phyloP scores from a whole-genome alignment of 2,797 vertebrate species.

The Valencia hispanica region DNA sequence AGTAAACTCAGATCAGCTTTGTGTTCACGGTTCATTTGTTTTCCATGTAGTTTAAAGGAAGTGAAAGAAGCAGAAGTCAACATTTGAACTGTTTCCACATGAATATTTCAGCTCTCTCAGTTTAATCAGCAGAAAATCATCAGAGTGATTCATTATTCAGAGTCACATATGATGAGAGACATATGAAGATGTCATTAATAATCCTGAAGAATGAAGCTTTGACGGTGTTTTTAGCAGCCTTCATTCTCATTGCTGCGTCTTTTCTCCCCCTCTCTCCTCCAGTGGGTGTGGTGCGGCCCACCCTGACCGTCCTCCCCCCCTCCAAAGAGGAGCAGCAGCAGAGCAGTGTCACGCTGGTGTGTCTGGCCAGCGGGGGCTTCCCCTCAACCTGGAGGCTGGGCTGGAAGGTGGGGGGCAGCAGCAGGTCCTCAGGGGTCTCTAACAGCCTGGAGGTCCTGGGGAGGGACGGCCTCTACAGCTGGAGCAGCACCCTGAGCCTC shows the following conservation, averaged over 20 bases:
- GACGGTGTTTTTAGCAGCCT: neutral
- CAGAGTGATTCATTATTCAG: neutral
- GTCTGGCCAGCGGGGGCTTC: constrained; percentile 8
- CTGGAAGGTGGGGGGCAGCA: constrained; percentile 17
- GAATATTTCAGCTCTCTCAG: neutral
- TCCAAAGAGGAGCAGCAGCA: constrained; percentile 16
- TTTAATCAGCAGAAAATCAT: neutral
- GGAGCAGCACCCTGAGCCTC: no score
- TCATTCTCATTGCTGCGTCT: neutral
- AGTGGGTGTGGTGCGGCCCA: constrained; percentile 12
- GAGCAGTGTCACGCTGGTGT: constrained; percentile 21
- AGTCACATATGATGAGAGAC: neutral
- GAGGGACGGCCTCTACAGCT: no score
- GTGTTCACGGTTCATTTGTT: constrained; percentile 5
- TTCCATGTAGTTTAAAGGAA: constrained; percentile 6
- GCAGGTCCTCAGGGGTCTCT: no score
- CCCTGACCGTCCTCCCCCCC: constrained; percentile 15
- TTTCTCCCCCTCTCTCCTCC: constrained; percentile 1
- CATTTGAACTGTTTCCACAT: constrained; percentile 1
- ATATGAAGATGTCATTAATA: neutral
- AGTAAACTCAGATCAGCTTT: neutral
- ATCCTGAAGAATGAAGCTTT: neutral
- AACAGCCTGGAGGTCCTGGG: no score
- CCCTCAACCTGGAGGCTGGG: constrained; percentile 6
- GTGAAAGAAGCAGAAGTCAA: constrained; percentile 10